These are phyloP conservation scores for Zingel zingel DNA, from an alignment of 2,113 vertebrate genomes.

Conservation along the genomic window DNA sequence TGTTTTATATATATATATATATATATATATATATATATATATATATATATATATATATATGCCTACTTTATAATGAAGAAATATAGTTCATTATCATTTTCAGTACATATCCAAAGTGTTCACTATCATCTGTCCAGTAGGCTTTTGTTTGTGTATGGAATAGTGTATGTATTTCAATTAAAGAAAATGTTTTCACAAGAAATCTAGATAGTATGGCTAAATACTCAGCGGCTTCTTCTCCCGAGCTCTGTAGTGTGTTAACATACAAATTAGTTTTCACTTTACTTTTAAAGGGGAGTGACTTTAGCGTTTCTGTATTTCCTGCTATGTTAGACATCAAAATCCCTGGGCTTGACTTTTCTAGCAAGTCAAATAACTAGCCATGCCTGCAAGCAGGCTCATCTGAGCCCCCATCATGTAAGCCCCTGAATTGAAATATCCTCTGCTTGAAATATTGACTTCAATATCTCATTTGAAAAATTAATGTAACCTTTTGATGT, in stretches of 20 bases:
- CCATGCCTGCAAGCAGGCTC: conserved; percentile 87
- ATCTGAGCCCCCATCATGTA: conserved; percentile 86
- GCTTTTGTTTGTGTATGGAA: neutral
- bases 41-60: too few species aligned
- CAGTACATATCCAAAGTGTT: neutral
- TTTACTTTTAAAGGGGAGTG: conserved; percentile 1
- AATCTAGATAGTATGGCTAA: too few species aligned
- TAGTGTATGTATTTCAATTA: neutral
- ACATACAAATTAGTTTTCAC: conserved; percentile 4
- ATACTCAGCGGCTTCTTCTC: neutral
- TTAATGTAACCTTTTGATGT: conserved; percentile 99
- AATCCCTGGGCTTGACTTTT: conserved; percentile 90
- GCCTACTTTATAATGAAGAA: too few species aligned
- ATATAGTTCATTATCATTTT: neutral
- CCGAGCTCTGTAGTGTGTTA: neutral
- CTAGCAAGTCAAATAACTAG: conserved; percentile 84
- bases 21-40: too few species aligned
- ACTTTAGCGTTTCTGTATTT: conserved; percentile 77
- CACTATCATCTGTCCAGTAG: neutral
- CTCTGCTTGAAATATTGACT: conserved; percentile 99
- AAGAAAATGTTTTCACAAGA: neutral
- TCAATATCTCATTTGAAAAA: conserved; percentile 99
- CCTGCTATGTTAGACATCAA: conserved; percentile 85
- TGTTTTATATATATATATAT: too few species aligned
- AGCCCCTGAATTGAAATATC: conserved; percentile 97